Conservation (phyloP, 2,797 vertebrate genomes). For the Amblyraja radiata region DNA sequence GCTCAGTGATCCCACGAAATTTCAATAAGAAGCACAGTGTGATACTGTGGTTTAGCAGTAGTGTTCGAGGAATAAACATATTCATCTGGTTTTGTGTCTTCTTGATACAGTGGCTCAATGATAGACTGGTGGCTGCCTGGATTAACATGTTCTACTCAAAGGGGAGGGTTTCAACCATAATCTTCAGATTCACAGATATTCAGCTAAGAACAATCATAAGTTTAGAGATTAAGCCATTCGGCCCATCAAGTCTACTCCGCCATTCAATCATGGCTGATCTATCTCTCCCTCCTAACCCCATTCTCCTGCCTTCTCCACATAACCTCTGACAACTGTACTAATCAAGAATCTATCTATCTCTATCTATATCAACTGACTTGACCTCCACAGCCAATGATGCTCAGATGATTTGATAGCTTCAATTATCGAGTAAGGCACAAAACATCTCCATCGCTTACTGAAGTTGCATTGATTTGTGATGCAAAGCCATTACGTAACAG, state of each 20-base stretch:
- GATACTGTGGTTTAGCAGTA: neutral
- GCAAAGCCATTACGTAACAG: too few relatives aligned
- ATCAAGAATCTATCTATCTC: too few relatives aligned
- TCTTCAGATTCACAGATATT: neutral
- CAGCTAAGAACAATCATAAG: neutral
- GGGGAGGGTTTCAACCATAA: neutral
- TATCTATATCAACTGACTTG: too few relatives aligned
- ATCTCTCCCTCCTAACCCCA: too few relatives aligned
- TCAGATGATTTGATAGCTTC: neutral
- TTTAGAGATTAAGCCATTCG: too few relatives aligned
- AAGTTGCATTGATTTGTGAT: too few relatives aligned
- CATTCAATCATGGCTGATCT: too few relatives aligned
- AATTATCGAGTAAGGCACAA: neutral
- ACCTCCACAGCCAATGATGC: neutral
- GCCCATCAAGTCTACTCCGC: too few relatives aligned
- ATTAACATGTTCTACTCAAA: neutral
- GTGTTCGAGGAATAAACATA: neutral
- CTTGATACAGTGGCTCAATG: neutral
- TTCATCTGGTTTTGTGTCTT: neutral
- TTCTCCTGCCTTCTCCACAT: too few relatives aligned
- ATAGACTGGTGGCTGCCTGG: neutral
- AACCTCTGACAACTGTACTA: too few relatives aligned
- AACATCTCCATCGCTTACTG: neutral
- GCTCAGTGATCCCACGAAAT: neutral
- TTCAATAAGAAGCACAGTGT: neutral